These are phyloP conservation scores for Limnephilus marmoratus DNA, from an alignment of 2,888 invertebrate species.

Conservation along the genomic window DNA sequence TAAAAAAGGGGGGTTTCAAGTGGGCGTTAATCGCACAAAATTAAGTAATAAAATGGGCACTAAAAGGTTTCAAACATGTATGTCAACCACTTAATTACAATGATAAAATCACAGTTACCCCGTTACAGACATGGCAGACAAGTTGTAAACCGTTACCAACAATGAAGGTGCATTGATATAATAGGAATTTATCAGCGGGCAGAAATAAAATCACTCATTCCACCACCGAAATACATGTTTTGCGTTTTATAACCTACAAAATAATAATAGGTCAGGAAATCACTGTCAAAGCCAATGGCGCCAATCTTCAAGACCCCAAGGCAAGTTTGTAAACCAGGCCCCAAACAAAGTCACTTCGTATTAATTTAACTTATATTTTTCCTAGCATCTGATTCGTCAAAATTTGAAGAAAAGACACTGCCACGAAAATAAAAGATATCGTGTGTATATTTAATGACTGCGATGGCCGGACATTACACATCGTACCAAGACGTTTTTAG, in stretches of 20 bases:
- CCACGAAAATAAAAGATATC: background rate
- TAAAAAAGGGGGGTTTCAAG: background rate
- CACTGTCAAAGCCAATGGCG: background rate
- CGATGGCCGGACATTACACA: too few relatives aligned
- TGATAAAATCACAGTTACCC: background rate
- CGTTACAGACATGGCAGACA: background rate
- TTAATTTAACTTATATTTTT: background rate
- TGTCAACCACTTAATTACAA: background rate
- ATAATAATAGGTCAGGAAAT: background rate
- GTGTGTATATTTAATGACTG: too few relatives aligned
- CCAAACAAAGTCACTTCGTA: background rate
- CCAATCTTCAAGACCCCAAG: background rate
- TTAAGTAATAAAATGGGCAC: background rate
- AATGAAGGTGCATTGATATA: background rate
- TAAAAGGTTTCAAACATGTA: background rate
- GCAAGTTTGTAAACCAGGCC: background rate
- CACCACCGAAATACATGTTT: background rate
- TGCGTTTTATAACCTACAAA: background rate
- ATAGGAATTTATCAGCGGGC: background rate
- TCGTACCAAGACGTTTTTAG: background rate
- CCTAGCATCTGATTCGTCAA: background rate
- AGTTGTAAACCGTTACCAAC: background rate
- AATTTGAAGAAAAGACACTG: background rate
- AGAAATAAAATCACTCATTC: background rate
- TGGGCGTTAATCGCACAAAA: background rate